Base-by-base conservation (phyloP, 1,140 invertebrate genomes). In the Orussus abietinus region DNA sequence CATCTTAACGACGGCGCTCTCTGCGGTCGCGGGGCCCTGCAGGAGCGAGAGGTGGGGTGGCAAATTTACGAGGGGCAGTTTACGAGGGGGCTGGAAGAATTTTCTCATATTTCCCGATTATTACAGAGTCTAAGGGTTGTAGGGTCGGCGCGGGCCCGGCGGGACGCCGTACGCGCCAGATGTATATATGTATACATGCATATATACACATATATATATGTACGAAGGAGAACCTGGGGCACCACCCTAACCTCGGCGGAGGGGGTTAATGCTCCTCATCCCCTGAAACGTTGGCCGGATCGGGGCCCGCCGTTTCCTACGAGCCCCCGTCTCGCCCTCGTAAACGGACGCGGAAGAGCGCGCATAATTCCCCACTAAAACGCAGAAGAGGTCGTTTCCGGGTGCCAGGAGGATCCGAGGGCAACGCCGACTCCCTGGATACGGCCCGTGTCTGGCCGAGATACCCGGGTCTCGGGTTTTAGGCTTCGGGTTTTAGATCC, bases 311-410 rank as follows among this genome's bases (percentile, higher is more conserved):
- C n/a, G n/a, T n/a, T n/a, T n/a, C n/a, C n/a, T n/a, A n/a, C n/a
- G n/a, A n/a, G n/a, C n/a, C n/a, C 41, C 22, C 46, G n/a, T 43
- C 35, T 44, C 28, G 13, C 39, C 48, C 57, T 66, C 66, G 61
- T 68, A 69, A 69, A 68, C 59, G 64, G 58, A 66, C 62, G 60
- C 53, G 55, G 59, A 59, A 59, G 51, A 62, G 53, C 57, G 61
- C 63, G 59, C 55, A 66, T 66, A 65, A 69, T 70, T 67, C 57
- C 55, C 57, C 51, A 60, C 62, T 68, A 66, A 69, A 69, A 64
- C 59, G 61, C 55, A 44, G n/a, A 68, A 62, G 60, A 58, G 62
- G 55, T 66, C 62, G 62, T 69, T 59, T 56, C n/a, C 50, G 55
- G 41, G 41, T 30, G 47, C 48, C 35, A 38, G 38, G 49, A 51